These are phyloP conservation scores for Eptesicus fuscus DNA, from an alignment of 2,113 vertebrate genomes.

Conservation along the genomic window DNA sequence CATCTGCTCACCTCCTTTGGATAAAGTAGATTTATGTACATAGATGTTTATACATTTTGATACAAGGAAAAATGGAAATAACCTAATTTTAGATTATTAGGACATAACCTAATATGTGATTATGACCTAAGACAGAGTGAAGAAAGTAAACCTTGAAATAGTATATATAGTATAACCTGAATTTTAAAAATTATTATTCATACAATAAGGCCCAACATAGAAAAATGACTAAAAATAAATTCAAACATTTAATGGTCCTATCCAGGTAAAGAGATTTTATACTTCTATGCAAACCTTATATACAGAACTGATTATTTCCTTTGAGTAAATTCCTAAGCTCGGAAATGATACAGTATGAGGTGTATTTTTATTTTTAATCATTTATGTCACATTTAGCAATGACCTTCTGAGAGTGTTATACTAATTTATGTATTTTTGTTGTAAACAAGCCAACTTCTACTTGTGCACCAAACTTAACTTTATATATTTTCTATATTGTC, in stretches of 20 bases:
- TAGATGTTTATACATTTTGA: background rate
- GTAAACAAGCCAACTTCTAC: background rate
- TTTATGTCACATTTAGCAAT: conserved; percentile 13
- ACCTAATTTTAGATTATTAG: background rate
- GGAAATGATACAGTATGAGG: background rate
- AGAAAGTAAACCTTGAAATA: background rate
- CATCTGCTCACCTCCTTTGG: background rate
- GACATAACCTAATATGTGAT: background rate
- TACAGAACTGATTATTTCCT: background rate
- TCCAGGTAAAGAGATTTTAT: background rate
- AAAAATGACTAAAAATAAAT: conserved; percentile 24
- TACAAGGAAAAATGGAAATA: background rate
- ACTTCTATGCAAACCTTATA: background rate
- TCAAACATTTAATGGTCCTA: background rate
- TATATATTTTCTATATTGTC: conserved; percentile 9
- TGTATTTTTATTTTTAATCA: background rate
- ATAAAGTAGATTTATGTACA: background rate
- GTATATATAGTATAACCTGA: background rate
- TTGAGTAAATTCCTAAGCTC: conserved; percentile 4
- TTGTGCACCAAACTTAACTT: background rate
- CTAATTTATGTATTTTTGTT: background rate
- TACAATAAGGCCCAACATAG: background rate
- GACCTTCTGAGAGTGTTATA: background rate
- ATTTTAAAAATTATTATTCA: conserved; percentile 23
- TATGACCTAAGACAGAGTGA: background rate